A percentile compares a stretch with the other conserved stretches of the same genome.
Conservation (phyloP, 2,797 vertebrate genomes). For the Poeciliopsis gracilis region DNA sequence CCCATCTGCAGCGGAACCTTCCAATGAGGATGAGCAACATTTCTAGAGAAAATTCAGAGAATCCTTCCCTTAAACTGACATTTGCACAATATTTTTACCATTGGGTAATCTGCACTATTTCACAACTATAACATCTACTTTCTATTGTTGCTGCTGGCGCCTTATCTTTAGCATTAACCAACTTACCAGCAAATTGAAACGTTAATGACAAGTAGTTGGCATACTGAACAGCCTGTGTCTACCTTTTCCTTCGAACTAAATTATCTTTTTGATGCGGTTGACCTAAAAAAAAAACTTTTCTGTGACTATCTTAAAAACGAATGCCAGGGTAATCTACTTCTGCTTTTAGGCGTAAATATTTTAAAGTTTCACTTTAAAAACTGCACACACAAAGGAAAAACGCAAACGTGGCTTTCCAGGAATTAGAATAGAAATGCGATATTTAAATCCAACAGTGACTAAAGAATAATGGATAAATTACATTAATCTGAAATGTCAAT, state of each 20-base stretch:
- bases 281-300: background rate
- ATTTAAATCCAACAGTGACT: background rate
- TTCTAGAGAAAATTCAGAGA: constrained; percentile 57
- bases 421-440: background rate
- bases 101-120: constrained; percentile 66
- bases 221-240: background rate
- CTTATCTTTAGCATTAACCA: constrained; percentile 17
- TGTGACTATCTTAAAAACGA: background rate
- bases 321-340: background rate
- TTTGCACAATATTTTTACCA: constrained; percentile 65
- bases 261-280: background rate
- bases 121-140: constrained; percentile 39
- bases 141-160: background rate
- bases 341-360: background rate
- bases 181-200: constrained; percentile 30
- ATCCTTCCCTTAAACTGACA: constrained; percentile 51
- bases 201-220: constrained; percentile 14
- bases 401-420: constrained; percentile 2
- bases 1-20: background rate
- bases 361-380: background rate
- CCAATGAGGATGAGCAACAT: constrained; percentile 42
- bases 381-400: constrained; percentile 16
- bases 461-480: background rate
- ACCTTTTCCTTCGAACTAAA: background rate
- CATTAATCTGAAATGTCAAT: background rate